phyloP scores from a whole-genome alignment of 2,888 invertebrate genomes.

The Drosophila pegasa region DNA sequence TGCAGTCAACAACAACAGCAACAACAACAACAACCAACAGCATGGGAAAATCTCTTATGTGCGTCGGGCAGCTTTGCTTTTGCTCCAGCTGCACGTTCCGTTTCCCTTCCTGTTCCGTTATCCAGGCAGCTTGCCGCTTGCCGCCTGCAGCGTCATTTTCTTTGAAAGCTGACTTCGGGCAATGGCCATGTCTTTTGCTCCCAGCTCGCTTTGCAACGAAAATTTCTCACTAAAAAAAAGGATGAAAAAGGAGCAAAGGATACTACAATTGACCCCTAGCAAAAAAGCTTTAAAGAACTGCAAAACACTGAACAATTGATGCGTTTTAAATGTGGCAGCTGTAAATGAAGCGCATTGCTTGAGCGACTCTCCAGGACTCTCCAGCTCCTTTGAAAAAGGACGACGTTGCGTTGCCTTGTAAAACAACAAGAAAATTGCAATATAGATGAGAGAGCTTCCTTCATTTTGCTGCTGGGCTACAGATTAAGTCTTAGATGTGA shows the following conservation, averaged over 20 bases:
- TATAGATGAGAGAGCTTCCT: background rate
- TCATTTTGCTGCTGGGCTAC: background rate
- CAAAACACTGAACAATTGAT: constrained; percentile 27
- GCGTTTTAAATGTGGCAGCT: constrained; percentile 17
- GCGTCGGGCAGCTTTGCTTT: constrained; percentile 38
- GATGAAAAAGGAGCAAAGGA: background rate
- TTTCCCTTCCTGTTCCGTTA: constrained; percentile 31
- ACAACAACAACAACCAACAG: constrained; percentile 14
- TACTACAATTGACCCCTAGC: constrained; percentile 14
- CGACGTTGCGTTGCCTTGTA: background rate
- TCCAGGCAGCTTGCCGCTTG: constrained; percentile 44
- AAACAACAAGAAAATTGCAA: background rate
- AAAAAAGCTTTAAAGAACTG: constrained; percentile 24
- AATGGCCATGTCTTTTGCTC: constrained; percentile 29
- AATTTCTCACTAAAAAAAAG: constrained; percentile 4
- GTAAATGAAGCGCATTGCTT: constrained; percentile 4
- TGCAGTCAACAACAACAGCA: constrained; percentile 44
- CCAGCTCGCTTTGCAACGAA: background rate
- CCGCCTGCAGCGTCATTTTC: constrained; percentile 46
- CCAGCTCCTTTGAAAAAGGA: background rate
- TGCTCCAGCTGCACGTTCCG: constrained; percentile 7
- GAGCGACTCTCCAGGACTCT: background rate
- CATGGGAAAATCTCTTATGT: constrained; percentile 41
- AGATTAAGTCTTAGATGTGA: background rate
- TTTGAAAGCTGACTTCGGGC: constrained; percentile 37